Evolutionary conservation across 2,888 invertebrate genomes (phyloP), one percentile per base, ranked within the genome.

Genomic region (Andrena camellia): DNA sequence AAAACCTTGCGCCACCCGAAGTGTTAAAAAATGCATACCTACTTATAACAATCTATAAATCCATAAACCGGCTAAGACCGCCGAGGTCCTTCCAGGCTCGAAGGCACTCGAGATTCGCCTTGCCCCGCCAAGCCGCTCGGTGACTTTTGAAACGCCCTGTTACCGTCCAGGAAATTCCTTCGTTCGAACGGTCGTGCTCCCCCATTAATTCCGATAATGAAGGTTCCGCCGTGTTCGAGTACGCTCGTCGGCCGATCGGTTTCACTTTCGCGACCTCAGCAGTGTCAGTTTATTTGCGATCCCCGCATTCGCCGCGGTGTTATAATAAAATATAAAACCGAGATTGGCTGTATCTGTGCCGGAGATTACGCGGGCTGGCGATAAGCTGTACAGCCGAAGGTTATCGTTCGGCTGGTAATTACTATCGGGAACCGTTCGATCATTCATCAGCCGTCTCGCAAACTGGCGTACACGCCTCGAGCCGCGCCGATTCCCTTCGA

Each of bases 311-410:
- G 54, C 42, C 54, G 52, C 50, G 23, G 6, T 50, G 70, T 71
- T 68, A 63, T 68, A 78, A 73, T 71, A 62, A 66, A 78, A 72
- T 69, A 54, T 48, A 67, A 83, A 83, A 54, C 67, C n/a, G 52
- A 54, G 71, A 75, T 81, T 83, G 29, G 29, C 62, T 42, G 83
- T 81, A 86, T 79, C 86, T 60, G 33, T 70, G 52, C 59, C 33
- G 70, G 29, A 52, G 86, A 86, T 81, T 70, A 81, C 81, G 67
- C 76, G 42, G 60, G 54, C 60, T 29, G 42, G 73, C 74, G 86
- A 90, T 88, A 87, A 88, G 85, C 86, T 78, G 75, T 69, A 83
- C 78, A 80, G 70, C 67, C 84, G 90, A 88, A 90, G 90, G 90
- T 88, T 90, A 90, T 91, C 90, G 82, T 80, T 76, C 79, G 63